Evolutionary conservation across 1,140 invertebrate species (phyloP).

Genomic region (Drosophila carrolli): DNA sequence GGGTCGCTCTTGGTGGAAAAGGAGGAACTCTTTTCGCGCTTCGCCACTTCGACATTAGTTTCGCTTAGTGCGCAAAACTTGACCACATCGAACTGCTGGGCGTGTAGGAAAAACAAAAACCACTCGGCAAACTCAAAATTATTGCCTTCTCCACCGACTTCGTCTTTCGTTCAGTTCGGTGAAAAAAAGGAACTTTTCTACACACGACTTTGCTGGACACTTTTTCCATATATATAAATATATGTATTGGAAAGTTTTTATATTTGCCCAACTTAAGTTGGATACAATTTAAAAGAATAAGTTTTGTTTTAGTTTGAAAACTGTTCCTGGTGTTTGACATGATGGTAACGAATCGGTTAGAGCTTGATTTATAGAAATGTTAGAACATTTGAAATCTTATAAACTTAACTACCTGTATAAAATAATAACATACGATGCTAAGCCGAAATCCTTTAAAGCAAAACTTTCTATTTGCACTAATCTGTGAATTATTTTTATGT

Average conservation of each 20-base stretch:
- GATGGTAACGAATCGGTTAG: constrained; percentile 25
- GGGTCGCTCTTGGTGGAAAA: neutral
- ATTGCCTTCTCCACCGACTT: constrained; percentile 52
- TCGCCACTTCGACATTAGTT: constrained; percentile 75
- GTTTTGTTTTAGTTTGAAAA: constrained; percentile 40
- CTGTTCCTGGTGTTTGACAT: constrained; percentile 51
- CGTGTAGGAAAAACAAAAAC: constrained; percentile 45
- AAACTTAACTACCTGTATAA: no score
- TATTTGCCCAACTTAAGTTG: constrained; percentile 55
- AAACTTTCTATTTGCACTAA: no score
- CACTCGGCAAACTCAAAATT: constrained; percentile 72
- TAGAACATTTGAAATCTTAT: no score
- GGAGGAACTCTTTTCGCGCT: constrained; percentile 68
- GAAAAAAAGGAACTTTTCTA: constrained; percentile 38
- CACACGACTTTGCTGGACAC: constrained; percentile 56
- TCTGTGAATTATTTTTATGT: no score
- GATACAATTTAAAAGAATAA: constrained; percentile 34
- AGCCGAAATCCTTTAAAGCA: no score
- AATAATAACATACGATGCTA: no score
- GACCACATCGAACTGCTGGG: constrained; percentile 51
- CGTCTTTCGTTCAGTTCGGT: constrained; percentile 1
- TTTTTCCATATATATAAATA: constrained; percentile 37
- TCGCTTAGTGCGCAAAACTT: constrained; percentile 72
- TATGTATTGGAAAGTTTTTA: constrained; percentile 70
- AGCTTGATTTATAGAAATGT: neutral